Percentiles rank a stretch among this genome's conserved stretches.
Evolutionary conservation across 2,113 vertebrate species (phyloP).

Genomic region (Chelonoidis abingdonii): DNA sequence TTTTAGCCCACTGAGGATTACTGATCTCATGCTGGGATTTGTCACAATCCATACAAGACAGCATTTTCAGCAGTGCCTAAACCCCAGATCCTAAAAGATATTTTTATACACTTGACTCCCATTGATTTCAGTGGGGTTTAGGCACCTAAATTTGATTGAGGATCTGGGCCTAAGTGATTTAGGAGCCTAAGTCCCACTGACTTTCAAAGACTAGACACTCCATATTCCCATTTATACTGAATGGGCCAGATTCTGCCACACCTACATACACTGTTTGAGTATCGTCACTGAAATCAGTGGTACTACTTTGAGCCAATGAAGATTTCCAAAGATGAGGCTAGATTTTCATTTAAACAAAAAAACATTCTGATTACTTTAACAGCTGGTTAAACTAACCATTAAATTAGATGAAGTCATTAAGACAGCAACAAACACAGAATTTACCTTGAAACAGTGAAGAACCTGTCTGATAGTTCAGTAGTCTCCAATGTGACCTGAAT

Average conservation of each 20-base stretch:
- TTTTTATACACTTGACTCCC: neutral
- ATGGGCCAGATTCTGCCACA: neutral
- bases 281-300: neutral
- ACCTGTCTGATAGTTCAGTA: neutral
- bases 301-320: neutral
- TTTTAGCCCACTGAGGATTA: neutral
- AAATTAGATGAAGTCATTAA: neutral
- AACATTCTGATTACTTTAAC: slow-evolving; percentile 5
- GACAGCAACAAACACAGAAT: neutral
- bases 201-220: neutral
- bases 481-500: slow-evolving; percentile 17
- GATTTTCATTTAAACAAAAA: slow-evolving; percentile 24
- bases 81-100: neutral
- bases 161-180: neutral
- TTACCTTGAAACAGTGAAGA: slow-evolving; percentile 1
- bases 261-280: neutral
- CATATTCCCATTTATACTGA: neutral
- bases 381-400: slow-evolving; percentile 5
- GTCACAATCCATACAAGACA: neutral
- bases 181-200: neutral
- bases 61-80: neutral
- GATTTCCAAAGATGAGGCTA: neutral
- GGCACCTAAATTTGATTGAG: neutral
- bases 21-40: neutral
- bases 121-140: neutral